Evolutionary conservation across 1,140 invertebrate species (phyloP), one percentile per base, ranked within the genome.

Genomic region (Brachionus manjavacas): DNA sequence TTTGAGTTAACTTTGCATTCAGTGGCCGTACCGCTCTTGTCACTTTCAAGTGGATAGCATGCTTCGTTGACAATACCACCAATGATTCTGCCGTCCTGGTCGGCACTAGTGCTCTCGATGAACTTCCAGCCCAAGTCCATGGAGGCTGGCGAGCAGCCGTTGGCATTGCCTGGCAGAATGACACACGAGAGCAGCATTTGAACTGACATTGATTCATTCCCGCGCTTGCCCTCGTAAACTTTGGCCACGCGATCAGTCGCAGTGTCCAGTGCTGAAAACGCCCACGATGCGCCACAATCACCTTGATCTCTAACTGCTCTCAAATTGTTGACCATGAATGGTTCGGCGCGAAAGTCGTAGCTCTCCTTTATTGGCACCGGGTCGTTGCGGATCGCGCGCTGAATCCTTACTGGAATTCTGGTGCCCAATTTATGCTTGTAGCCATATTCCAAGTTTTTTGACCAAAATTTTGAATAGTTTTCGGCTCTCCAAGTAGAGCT

Each of bases 231-330:
- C 12, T 84, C 52, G 23, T 74, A 52, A 20, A 84, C 81, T 43
- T 68, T 68, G n/a, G 68, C 60, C 14, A 78, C 49, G 6, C 83
- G 83, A 55, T 84, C 83, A 74, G 83, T 52, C 3, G 83, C 83
- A 12, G 60, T 25, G n/a, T 84, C 83, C 12, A 84, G 6, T 23
- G 83, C 28, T n/a, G 94, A 94, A 46, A 97, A 92, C 0, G 95
- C 95, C 96, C 96, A 98, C 1, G 95, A 96, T 0, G 95, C 92
- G 0, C 93, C 95, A 87, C 96, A 92, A 93, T 95, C 95, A 83
- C 93, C 93, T 89, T 98, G 96, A 89, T 98, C 95, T 11, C 92
- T 89, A 9, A 97, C 90, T 0, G 90, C 91, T 39, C 83, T 11
- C 23, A 60, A 14, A 12, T 64, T 74, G 20, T 55, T 64, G 7